Percentiles rank a stretch among this genome's conserved stretches.
These are phyloP conservation scores for Pasiphila rectangulata DNA, from an alignment of 2,888 invertebrate genomes.

Conservation along the genomic window DNA sequence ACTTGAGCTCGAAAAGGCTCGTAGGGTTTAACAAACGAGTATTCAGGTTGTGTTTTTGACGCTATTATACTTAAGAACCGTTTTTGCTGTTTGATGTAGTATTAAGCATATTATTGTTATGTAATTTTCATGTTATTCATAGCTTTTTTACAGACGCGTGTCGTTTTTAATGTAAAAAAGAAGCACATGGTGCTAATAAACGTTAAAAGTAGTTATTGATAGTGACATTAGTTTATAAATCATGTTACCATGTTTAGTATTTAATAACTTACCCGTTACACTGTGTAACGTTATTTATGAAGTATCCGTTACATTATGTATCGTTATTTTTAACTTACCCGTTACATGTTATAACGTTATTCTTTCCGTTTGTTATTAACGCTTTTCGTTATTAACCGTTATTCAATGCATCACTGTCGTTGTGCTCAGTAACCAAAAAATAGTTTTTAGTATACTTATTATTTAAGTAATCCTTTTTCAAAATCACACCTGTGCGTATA, in stretches of 20 bases:
- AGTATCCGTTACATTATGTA: conserved; percentile 12
- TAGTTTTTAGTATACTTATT: background rate
- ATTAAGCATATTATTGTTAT: conserved; percentile 10
- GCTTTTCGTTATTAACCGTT: background rate
- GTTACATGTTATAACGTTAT: conserved; percentile 16
- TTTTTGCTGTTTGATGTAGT: conserved; percentile 11
- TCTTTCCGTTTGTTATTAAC: too few relatives aligned
- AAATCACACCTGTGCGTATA: too few relatives aligned
- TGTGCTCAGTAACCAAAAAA: conserved; percentile 9
- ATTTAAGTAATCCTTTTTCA: too few relatives aligned
- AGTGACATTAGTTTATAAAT: background rate
- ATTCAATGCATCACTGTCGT: conserved; percentile 9
- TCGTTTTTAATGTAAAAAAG: too few relatives aligned
- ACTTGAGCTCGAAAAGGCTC: conserved; percentile 32
- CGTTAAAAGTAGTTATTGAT: background rate
- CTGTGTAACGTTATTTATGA: conserved; percentile 7
- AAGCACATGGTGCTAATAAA: too few relatives aligned
- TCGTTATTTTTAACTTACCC: conserved; percentile 1
- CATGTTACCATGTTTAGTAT: conserved; percentile 4
- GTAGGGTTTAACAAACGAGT: conserved; percentile 34
- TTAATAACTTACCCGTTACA: conserved; percentile 18
- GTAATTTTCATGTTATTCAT: background rate
- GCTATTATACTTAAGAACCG: conserved; percentile 6
- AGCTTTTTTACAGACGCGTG: background rate
- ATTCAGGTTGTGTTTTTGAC: conserved; percentile 12